Base-by-base conservation (phyloP, 2,888 invertebrate species). In the Euspilapteryx auroguttella region DNA sequence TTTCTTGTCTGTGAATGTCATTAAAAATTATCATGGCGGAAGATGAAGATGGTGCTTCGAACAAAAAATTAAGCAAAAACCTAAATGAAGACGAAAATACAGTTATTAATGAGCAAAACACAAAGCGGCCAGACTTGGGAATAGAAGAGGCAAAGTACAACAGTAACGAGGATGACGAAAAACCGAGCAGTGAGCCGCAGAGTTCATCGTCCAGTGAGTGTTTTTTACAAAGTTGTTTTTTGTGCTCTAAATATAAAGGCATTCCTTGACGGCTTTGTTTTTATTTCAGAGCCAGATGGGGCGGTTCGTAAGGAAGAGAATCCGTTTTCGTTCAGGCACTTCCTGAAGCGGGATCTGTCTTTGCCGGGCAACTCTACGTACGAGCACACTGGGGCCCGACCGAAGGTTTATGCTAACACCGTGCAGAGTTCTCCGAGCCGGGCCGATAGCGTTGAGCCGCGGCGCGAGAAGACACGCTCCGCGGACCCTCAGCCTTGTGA, bases 311-410 rank as follows among this genome's bases (percentile, higher is more conserved):
- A 79, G 40, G 87, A 87, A 47, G 87, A 87, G 40, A 87, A 87
- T 59, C 85, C 88, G 3, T 89, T 91, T 59, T 91, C 91, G 30
- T 89, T 92, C 45, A 87, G 90, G 52, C 90, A 90, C 54, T 92
- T 92, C 54, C 59, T 91, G 40, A 85, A 85, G 49, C 80, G 85
- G 41, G 85, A 86, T 43, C 49, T 73, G 24, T 77, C 73, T 37
- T 45, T 76, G 39, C 76, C 76, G 34, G 73, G 75, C 38, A 68
- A 75, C 35, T 73, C 73, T 14, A 82, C 79, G 36, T 84, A 83
- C 49, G 81, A 82, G 45, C 79, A 75, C 44, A 84, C 86, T 33
- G 90, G 90, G 22, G 89, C 90, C 14, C 78, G 89, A 39, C 89
- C 89, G 4, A 91, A 90, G 68, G 83, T 89, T 36, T 76, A 76